Percentiles rank a stretch among this genome's conserved stretches.
These are phyloP conservation scores for Crotalus horridus DNA, from an alignment of 2,113 vertebrate genomes.

Conservation along the genomic window DNA sequence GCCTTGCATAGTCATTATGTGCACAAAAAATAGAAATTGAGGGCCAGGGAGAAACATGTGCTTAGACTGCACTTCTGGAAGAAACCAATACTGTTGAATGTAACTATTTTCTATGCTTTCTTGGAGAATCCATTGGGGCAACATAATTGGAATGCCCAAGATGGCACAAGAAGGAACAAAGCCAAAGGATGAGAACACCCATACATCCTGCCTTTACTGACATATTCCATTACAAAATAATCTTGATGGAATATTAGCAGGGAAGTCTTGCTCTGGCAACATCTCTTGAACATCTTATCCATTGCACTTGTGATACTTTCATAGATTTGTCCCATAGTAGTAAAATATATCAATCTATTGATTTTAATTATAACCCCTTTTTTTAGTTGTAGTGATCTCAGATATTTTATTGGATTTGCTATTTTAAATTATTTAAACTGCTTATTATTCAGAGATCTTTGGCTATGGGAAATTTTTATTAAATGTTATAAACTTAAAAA, in stretches of 20 bases:
- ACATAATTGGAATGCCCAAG: no score
- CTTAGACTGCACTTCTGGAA: no score
- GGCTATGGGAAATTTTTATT: background rate
- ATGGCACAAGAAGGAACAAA: no score
- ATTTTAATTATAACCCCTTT: background rate
- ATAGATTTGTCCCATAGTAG: background rate
- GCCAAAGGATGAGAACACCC: no score
- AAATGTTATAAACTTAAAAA: background rate
- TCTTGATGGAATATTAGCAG: background rate
- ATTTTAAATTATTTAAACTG: background rate
- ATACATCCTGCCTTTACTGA: background rate
- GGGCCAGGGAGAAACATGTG: no score
- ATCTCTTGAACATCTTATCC: background rate
- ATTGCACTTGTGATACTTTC: background rate
- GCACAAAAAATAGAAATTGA: no score
- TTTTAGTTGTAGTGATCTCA: background rate
- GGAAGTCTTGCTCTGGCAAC: background rate
- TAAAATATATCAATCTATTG: background rate
- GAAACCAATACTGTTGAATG: no score
- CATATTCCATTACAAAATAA: background rate
- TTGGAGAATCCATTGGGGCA: no score
- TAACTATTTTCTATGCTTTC: no score
- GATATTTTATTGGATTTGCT: background rate
- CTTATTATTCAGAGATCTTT: background rate
- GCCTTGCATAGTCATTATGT: no score